Percentiles rank a stretch among this genome's conserved stretches.
These are phyloP conservation scores for Pipa parva DNA, from an alignment of 2,113 vertebrate species.

Conservation along the genomic window DNA sequence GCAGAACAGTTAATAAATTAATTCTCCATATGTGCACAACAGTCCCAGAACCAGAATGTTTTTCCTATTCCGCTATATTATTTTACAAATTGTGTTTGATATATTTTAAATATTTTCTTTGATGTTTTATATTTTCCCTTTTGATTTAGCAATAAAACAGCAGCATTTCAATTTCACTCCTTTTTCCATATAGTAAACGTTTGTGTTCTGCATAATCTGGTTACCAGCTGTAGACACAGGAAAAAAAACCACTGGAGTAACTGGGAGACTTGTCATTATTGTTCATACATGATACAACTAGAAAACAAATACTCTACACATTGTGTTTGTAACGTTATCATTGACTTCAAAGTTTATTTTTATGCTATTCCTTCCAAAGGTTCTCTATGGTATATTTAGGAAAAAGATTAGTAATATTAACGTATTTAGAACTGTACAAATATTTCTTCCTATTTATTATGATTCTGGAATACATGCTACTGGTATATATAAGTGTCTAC, in stretches of 20 bases:
- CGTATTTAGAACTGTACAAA: no score
- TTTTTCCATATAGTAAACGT: slow-evolving; percentile 51
- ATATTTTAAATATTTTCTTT: slow-evolving; percentile 67
- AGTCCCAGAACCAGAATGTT: slow-evolving; percentile 28
- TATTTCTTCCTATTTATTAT: no score
- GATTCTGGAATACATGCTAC: no score
- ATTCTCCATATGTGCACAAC: slow-evolving; percentile 34
- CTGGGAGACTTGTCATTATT: slow-evolving; percentile 17
- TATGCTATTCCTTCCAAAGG: no score
- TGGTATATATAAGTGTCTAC: no score
- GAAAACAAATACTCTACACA: slow-evolving; percentile 9
- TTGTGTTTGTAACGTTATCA: no score
- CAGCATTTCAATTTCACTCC: slow-evolving; percentile 53
- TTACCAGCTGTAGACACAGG: slow-evolving; percentile 56
- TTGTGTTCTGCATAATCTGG: slow-evolving; percentile 49
- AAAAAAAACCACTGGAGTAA: slow-evolving; percentile 50
- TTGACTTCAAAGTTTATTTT: no score
- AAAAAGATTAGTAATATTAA: no score
- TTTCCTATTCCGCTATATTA: slow-evolving; percentile 47
- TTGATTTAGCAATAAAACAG: slow-evolving; percentile 55
- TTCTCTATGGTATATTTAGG: no score
- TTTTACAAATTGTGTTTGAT: slow-evolving; percentile 65
- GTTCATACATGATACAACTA: background rate
- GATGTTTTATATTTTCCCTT: slow-evolving; percentile 63
- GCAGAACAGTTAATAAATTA: slow-evolving; percentile 22